Evolutionary conservation across 2,888 invertebrate species (phyloP).

Genomic region (Cryptus viduatorius): DNA sequence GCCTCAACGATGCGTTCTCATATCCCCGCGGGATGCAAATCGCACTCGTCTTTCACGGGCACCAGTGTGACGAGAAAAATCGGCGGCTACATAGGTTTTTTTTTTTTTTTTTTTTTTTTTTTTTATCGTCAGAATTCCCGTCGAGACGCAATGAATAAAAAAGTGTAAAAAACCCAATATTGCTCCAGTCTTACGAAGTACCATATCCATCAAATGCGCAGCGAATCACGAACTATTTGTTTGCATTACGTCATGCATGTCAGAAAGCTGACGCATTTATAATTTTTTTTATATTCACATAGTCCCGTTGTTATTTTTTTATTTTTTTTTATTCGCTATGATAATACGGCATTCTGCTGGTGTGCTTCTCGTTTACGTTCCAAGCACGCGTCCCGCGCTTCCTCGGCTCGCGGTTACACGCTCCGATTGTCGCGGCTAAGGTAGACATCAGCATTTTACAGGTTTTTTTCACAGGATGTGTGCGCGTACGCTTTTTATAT

Average conservation of each 20-base stretch:
- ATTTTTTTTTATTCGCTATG: not conserved
- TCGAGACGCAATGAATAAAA: conserved; percentile 22
- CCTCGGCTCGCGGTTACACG: conserved; percentile 8
- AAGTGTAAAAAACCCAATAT: conserved; percentile 44
- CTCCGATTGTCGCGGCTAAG: conserved; percentile 32
- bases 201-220: conserved; percentile 1
- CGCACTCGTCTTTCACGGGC: conserved; percentile 41
- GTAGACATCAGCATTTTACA: conserved; percentile 29
- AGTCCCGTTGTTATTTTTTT: not conserved
- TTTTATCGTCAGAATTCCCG: conserved; percentile 57
- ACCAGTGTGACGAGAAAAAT: conserved; percentile 51
- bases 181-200: conserved; percentile 45
- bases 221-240: conserved; percentile 43
- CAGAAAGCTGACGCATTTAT: not conserved
- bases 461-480: conserved; percentile 7
- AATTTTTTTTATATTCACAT: not conserved
- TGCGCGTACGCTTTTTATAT: not conserved
- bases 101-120: conserved; percentile 54
- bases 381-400: conserved; percentile 16
- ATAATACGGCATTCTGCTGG: conserved; percentile 16
- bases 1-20: conserved; percentile 30
- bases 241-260: not conserved
- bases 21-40: conserved; percentile 52
- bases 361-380: not conserved
- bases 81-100: not conserved